phyloP scores from a whole-genome alignment of 2,113 vertebrate genomes.

The Desmodus rotundus region DNA sequence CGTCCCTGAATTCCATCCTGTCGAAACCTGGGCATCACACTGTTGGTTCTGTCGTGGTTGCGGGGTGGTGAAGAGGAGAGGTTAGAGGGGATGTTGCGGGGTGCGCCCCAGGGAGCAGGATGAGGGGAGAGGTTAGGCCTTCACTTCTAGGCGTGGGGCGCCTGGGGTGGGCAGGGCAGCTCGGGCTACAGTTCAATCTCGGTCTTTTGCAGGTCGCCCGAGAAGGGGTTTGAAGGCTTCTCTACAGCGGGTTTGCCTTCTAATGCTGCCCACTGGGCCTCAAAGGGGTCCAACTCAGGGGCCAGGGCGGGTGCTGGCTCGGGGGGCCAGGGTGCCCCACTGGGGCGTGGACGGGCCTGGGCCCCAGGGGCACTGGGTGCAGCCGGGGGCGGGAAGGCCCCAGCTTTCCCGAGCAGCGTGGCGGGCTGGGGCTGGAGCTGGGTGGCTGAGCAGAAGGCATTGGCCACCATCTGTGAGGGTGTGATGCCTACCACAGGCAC shows the following conservation, averaged over 20 bases:
- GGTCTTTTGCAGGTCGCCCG: slow-evolving; percentile 91
- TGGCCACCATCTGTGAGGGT: slow-evolving; percentile 95
- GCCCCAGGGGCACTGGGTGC: slow-evolving; percentile 63
- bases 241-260: slow-evolving; percentile 84
- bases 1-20: slow-evolving; percentile 56
- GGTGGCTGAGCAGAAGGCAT: slow-evolving; percentile 89
- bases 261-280: slow-evolving; percentile 92
- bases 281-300: slow-evolving; percentile 88
- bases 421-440: slow-evolving; percentile 79
- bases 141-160: neutral
- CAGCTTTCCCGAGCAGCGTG: slow-evolving; percentile 74
- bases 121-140: neutral
- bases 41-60: slow-evolving; percentile 32
- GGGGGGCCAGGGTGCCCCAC: slow-evolving; percentile 85
- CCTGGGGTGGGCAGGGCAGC: neutral
- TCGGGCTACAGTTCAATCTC: slow-evolving; percentile 90
- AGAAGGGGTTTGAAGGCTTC: slow-evolving; percentile 88
- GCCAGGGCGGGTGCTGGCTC: slow-evolving; percentile 76
- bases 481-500: slow-evolving; percentile 93
- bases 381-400: slow-evolving; percentile 70
- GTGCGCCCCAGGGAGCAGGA: neutral
- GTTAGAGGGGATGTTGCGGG: neutral
- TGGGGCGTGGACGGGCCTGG: slow-evolving; percentile 74
- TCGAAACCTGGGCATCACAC: slow-evolving; percentile 8
- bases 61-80: neutral